These are phyloP conservation scores for Colletes latitarsis DNA, from an alignment of 1,140 invertebrate genomes.

Conservation along the genomic window DNA sequence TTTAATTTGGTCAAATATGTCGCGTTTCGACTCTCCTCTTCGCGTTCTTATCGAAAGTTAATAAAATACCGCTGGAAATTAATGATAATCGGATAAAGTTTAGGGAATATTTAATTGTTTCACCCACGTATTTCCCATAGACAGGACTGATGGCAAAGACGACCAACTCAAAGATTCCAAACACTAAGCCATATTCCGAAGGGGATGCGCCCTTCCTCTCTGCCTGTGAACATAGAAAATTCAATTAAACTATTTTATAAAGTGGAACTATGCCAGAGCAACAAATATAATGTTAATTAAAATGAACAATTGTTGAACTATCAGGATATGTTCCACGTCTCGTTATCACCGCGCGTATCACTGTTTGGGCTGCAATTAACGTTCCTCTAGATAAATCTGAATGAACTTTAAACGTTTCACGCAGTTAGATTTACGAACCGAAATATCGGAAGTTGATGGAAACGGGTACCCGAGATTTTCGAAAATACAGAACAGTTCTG, in stretches of 20 bases:
- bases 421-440: not conserved
- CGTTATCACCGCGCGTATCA: too few relatives aligned
- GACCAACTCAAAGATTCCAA: conserved; percentile 95
- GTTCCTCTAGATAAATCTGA: conserved; percentile 54
- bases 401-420: conserved; percentile 68
- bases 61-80: too few relatives aligned
- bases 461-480: not conserved
- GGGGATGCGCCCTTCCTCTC: conserved; percentile 92
- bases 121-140: conserved; percentile 91
- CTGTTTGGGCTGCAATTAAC: conserved; percentile 55
- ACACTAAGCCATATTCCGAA: conserved; percentile 95
- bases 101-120: conserved; percentile 10
- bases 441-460: conserved; percentile 40
- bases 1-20: too few relatives aligned
- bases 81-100: too few relatives aligned
- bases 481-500: not conserved
- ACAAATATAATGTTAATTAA: not conserved
- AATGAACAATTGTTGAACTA: too few relatives aligned
- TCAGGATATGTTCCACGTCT: too few relatives aligned
- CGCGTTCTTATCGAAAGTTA: too few relatives aligned
- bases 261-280: not conserved
- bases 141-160: conserved; percentile 94
- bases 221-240: conserved; percentile 83
- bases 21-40: too few relatives aligned
- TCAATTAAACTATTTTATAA: not conserved